phyloP scores from a whole-genome alignment of 2,888 invertebrate species.

The Troides oblongomaculatus region DNA sequence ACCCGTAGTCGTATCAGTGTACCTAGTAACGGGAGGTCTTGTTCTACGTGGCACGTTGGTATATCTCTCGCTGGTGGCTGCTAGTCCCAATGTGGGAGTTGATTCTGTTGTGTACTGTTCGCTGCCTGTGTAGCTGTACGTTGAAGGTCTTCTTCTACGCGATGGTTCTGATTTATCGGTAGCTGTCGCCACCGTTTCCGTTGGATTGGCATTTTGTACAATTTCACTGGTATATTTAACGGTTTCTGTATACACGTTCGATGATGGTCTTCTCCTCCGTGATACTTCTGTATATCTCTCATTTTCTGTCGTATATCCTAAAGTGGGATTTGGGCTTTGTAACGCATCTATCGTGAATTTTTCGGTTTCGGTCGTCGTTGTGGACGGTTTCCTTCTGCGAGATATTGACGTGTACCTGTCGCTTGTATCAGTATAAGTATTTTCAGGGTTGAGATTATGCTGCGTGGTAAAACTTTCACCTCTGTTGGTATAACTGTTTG shows the following conservation, averaged over 20 bases:
- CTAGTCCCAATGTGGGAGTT: conserved; percentile 12
- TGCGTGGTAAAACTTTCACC: conserved; percentile 18
- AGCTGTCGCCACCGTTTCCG: conserved; percentile 3
- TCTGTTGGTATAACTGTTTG: conserved; percentile 13
- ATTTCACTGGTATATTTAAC: conserved; percentile 16
- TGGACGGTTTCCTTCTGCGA: conserved; percentile 27
- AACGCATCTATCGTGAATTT: conserved; percentile 8
- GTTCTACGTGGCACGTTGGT: conserved; percentile 13
- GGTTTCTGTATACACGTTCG: conserved; percentile 11
- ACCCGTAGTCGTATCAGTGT: conserved; percentile 5
- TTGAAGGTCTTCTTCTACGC: conserved; percentile 26
- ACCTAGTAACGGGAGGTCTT: conserved; percentile 12
- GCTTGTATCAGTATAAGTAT: conserved; percentile 10
- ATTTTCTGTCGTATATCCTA: conserved; percentile 9
- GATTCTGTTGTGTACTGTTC: conserved; percentile 25
- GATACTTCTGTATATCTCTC: conserved; percentile 21
- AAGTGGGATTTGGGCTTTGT: conserved; percentile 13
- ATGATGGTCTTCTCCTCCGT: conserved; percentile 21
- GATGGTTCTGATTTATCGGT: conserved; percentile 15
- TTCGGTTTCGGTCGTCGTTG: conserved; percentile 17
- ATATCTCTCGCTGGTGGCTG: conserved; percentile 17
- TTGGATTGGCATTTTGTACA: conserved; percentile 12
- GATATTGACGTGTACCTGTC: conserved; percentile 22
- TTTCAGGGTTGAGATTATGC: conserved; percentile 21
- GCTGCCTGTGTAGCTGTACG: conserved; percentile 17